Conservation (phyloP, 1,140 invertebrate genomes). For the Sipha flava region DNA sequence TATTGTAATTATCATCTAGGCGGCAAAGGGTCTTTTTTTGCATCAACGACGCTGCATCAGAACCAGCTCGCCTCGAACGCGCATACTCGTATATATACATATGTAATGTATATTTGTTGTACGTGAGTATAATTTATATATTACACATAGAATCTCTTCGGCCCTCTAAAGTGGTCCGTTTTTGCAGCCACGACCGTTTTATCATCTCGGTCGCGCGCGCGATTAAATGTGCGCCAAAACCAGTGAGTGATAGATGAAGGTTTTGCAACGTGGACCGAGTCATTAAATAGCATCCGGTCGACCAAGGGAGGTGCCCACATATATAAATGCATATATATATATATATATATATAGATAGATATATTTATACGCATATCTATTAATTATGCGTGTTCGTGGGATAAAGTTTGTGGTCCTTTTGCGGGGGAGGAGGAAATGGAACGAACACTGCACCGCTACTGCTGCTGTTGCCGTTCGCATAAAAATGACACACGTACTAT, state of each 20-base stretch:
- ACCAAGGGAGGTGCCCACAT: not conserved
- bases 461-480: too few species aligned
- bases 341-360: not conserved
- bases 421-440: not conserved
- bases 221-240: not conserved
- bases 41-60: too few species aligned
- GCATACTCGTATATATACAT: too few species aligned
- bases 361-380: not conserved
- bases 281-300: not conserved
- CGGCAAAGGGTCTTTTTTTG: too few species aligned
- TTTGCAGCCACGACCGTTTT: not conserved
- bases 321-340: too few species aligned
- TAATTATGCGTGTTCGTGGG: not conserved
- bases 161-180: not conserved
- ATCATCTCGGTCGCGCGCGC: not conserved
- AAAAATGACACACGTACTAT: not conserved
- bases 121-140: too few species aligned
- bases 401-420: not conserved
- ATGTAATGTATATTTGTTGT: too few species aligned
- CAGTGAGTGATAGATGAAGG: not conserved
- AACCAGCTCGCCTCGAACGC: too few species aligned
- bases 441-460: not conserved
- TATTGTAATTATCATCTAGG: too few species aligned
- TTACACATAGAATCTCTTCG: too few species aligned
- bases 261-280: not conserved